These are phyloP conservation scores for Capreolus pygargus DNA, from an alignment of 2,113 vertebrate species.

Conservation along the genomic window DNA sequence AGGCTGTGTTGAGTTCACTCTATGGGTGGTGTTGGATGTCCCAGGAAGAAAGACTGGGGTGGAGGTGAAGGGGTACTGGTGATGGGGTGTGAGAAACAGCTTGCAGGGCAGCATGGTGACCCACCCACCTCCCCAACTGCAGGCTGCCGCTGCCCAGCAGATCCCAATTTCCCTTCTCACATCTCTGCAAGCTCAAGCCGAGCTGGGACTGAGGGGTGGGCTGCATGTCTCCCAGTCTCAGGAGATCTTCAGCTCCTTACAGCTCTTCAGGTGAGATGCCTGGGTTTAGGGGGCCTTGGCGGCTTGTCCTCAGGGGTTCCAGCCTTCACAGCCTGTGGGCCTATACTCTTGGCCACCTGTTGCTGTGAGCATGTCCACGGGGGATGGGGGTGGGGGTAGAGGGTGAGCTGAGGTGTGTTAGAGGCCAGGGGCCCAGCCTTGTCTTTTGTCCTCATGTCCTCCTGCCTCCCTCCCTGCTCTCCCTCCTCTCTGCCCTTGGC, in stretches of 20 bases:
- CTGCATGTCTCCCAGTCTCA: slow-evolving; percentile 97
- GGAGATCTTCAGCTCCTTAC: slow-evolving; percentile 97
- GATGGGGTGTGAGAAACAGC: rapidly evolving
- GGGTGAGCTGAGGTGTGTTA: background rate
- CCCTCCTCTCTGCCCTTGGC: background rate
- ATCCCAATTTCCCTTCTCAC: slow-evolving; percentile 97
- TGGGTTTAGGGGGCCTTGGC: rapidly evolving
- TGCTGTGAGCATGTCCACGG: rapidly evolving
- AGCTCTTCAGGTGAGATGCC: slow-evolving; percentile 91
- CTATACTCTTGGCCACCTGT: too few relatives aligned
- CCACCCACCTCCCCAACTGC: background rate
- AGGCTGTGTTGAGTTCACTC: background rate
- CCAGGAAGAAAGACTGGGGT: background rate
- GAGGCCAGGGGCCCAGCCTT: background rate
- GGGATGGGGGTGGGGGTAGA: background rate
- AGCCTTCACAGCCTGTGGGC: too few relatives aligned
- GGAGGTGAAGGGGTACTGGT: background rate
- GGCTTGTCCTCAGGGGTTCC: background rate
- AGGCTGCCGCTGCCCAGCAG: slow-evolving; percentile 97
- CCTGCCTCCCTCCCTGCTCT: background rate
- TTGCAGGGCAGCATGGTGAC: background rate
- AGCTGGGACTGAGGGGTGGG: slow-evolving; percentile 93
- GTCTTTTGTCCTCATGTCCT: rapidly evolving
- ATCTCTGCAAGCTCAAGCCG: slow-evolving; percentile 96
- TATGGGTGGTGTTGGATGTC: background rate